These are phyloP conservation scores for Matsumyia berberina DNA, from an alignment of 2,888 invertebrate species.

Conservation along the genomic window DNA sequence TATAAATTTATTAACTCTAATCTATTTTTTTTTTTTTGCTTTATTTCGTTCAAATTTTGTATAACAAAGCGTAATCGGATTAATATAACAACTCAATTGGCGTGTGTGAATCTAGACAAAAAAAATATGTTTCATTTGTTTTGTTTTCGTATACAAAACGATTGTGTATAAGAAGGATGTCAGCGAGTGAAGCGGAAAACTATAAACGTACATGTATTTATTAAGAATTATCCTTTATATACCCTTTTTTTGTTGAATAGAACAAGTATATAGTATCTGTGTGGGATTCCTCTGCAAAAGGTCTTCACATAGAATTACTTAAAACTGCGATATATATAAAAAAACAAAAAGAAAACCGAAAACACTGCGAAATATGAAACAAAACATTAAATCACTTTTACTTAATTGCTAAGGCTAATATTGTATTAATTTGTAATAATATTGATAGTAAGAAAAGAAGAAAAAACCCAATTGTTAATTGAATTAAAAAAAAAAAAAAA, in stretches of 20 bases:
- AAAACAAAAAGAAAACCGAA: conserved; percentile 35
- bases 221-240: conserved; percentile 52
- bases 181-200: conserved; percentile 8
- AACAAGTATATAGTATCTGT: not conserved
- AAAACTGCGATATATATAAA: conserved; percentile 60
- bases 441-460: conserved; percentile 12
- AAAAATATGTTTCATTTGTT: conserved; percentile 2
- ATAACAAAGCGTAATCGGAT: conserved; percentile 39
- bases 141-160: conserved; percentile 10
- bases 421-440: conserved; percentile 66
- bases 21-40: conserved; percentile 11
- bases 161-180: conserved; percentile 16
- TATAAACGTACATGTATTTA: conserved; percentile 54
- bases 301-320: conserved; percentile 14
- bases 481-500: conserved; percentile 24
- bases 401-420: conserved; percentile 64
- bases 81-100: conserved; percentile 24
- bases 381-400: conserved; percentile 33
- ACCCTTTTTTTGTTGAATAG: conserved; percentile 33
- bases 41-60: conserved; percentile 6
- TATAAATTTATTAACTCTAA: conserved; percentile 19
- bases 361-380: conserved; percentile 42
- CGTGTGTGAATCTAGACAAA: conserved; percentile 23
- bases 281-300: conserved; percentile 31
- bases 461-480: conserved; percentile 26